These are phyloP conservation scores for Mylabris sibirica DNA, from an alignment of 2,888 invertebrate species.

Conservation along the genomic window DNA sequence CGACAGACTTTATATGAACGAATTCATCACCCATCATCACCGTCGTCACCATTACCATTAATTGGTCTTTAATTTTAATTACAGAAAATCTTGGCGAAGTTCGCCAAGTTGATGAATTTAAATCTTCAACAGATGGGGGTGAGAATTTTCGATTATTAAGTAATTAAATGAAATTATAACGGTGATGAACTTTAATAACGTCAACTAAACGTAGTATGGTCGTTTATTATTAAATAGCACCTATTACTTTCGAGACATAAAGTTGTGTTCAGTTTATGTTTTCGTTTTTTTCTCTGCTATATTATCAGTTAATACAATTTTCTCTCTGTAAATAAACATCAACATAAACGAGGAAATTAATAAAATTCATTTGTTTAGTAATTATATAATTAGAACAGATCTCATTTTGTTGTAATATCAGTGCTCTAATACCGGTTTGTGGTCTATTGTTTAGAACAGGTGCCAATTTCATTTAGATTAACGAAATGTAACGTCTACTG, in stretches of 20 bases:
- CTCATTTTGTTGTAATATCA: background rate
- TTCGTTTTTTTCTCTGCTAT: too few species aligned
- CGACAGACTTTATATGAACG: background rate
- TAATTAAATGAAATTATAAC: background rate
- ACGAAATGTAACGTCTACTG: background rate
- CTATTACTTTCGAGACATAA: background rate
- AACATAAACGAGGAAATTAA: background rate
- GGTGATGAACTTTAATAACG: background rate
- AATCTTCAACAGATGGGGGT: background rate
- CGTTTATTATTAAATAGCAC: background rate
- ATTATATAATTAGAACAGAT: background rate
- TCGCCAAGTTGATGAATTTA: background rate
- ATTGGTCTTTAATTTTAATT: constrained; percentile 7
- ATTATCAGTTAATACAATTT: background rate
- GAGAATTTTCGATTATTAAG: background rate
- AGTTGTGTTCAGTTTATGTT: background rate
- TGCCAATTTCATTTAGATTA: background rate
- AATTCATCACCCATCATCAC: background rate
- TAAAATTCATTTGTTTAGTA: background rate
- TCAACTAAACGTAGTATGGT: background rate
- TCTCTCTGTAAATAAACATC: background rate
- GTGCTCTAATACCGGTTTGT: background rate
- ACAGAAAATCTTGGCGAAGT: background rate
- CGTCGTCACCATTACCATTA: background rate
- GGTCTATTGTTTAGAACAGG: background rate